Base-by-base conservation (phyloP, 2,113 vertebrate species). In the Dicrurus megarhynchus region DNA sequence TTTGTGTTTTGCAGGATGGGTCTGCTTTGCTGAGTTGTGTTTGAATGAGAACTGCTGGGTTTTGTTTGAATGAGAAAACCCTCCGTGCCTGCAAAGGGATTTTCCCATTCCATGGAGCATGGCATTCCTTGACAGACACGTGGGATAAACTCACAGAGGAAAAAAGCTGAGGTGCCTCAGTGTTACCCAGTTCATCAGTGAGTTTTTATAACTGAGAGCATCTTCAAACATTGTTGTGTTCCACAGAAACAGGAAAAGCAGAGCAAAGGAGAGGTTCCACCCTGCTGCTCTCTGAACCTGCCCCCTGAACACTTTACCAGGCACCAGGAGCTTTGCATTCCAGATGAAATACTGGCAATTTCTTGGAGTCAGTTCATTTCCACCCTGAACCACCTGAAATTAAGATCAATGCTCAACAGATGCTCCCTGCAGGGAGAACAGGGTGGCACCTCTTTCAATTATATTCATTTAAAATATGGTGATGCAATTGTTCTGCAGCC, bases 1-100 rank as follows among this genome's bases (percentile, higher is more conserved):
- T 24, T 68, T 24, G 42, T 4, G 1, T 8, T n/a, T 11, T 24
- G 5, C 44, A 47, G 81, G 12, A 5, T 0, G 4, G 32, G 4
- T 35, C 44, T 59, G 56, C n/a, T 55, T 16, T 35, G 50, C 49
- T 84, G 71, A 55, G 4, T 22, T 79, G 53, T 3, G 1, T 87
- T 35, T 20, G 42, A 35, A 49, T 2, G 46, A 42, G 61, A 35
- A 79, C n/a, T 35, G 53, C 47, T 83, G 79, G n/a, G 3, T 27
- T 82, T 71, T 3, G 2, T 87, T 33, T 23, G n/a, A 33, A 49
- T 2, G 46, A 37, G 57, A 42, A 79, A 74, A n/a, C 70, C 33
- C 44, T 21, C 63, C 6, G 41, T 42, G 49, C 4, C 71, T 73
- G 84, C 55, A 27, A 33, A 23, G 70, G 87, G 77, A 33, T 84